Evolutionary conservation across 2,797 vertebrate species (phyloP), one percentile per base, ranked within the genome.

Genomic region (Erithacus rubecula): DNA sequence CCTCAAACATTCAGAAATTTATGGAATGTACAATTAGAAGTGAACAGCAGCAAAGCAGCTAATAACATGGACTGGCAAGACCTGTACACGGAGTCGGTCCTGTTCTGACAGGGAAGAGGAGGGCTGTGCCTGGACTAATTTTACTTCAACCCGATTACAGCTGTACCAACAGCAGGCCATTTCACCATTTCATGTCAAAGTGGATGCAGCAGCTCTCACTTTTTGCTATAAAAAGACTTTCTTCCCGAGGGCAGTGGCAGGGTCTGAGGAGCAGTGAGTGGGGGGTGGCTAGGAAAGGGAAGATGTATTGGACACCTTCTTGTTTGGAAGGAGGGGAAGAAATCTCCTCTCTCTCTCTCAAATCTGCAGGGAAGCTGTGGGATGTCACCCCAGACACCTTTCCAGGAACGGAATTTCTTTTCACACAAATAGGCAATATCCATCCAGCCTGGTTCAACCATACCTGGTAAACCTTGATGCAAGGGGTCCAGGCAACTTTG

Each of bases 11-110:
- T 96, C 94, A 89, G 96, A 96, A 97, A 94, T 95, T 80, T 96
- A 97, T 95, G 93, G 97, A 97, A 98, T 96, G 97, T 97, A 94
- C 97, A 97, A 95, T 96, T 96, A 94, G 83, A 96, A 98, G 92
- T 97, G 97, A 97, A 97, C 94, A 97, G 97, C 96, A 97, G 97
- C 96, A 96, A 98, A 98, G 97, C 97, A 96, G 93, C 96, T 96
- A 97, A 96, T 95, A 97, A 97, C 95, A 96, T 79, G 96, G 97
- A 98, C 96, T 96, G 93, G 96, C 96, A 96, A 97, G 96, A 98
- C 96, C 97, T 96, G 92, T 56, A 94, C 96, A 96, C 8, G 4
- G 89, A 91, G 95, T 86, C 84, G 88, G 95, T 97, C 97, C 94
- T 96, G 96, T 95, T 95, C 95, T 94, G 94, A 97, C 87, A 97